Base-by-base conservation (phyloP, 2,113 vertebrate species). In the Boleophthalmus pectinirostris region DNA sequence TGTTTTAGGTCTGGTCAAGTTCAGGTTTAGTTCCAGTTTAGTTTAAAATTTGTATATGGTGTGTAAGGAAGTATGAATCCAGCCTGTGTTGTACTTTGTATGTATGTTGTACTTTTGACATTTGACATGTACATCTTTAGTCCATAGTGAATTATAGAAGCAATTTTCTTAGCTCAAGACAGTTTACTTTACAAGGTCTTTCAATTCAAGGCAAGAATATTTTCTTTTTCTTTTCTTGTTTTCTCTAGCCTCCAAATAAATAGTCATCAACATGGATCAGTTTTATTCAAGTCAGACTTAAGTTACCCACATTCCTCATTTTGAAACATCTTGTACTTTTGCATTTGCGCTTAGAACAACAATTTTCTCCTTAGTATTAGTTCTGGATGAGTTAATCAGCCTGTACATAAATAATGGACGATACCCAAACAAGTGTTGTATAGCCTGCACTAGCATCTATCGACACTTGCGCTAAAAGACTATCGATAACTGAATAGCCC, bases 401-500 rank as follows among this genome's bases (percentile, higher is more conserved):
- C 33, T 21, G 29, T 11, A 64, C 43, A 38, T 64, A 64, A 64
- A 61, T 61, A 6, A 61, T 61, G 38, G 15, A 43, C 35, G 18
- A 20, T 47, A 21, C 6, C 65, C 43, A 46, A 24, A 47, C 43
- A 16, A 24, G n/a, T 66, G 38, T 46, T 46, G 38, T 45, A 43
- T 11, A 66, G 13, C 65, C 63, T 21, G 38, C 68, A 65, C n/a
- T 33, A 0, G 1, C 51, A 64, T 8, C 49, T 45, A 75, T 71
- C 71, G 66, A 73, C 70, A 74, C 45, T 60, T 38, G 33, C 60
- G 24, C 70, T 74, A 70, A 79, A 58, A 71, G 66, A 47, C 75
- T 83, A 87, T 86, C 82, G 84, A 90, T 78, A 78, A 78, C 64
- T 80, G 72, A 78, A 73, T 57, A 72, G 74, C 66, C 54, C 56